Evolutionary conservation across 2,113 vertebrate genomes (phyloP), one percentile per base, ranked within the genome.

Genomic region (Podocnemis expansa): DNA sequence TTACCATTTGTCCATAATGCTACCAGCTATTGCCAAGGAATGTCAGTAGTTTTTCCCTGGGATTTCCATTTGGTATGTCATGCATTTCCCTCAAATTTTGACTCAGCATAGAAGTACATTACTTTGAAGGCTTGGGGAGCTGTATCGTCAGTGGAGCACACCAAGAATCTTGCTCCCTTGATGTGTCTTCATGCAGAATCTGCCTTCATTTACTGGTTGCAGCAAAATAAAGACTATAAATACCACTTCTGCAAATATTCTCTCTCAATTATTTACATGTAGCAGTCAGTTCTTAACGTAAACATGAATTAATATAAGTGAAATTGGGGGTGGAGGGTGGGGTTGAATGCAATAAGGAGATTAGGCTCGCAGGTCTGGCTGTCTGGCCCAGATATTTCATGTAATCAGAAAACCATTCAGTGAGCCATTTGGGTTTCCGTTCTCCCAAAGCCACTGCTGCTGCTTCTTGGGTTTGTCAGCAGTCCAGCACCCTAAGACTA

Each of bases 51-150:
- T 97, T 67, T 96, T 95, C 56, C 75, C 75, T 93, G 84, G 89
- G 94, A 97, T 97, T 96, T 97, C 91, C 93, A 93, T 11, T 60
- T 89, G 96, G 97, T 96, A 97, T 97, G 96, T 94, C 49, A 17
- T 94, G 73, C 70, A 93, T 97, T 97, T 97, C 96, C 96, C 95
- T 94, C 27, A 0, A 80, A 90, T 91, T 89, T 93, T 88, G 82
- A 93, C 88, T 43, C 54, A 9, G 73, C 87, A 67, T 2, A 13
- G 89, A 97, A 89, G 4, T 92, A 96, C 95, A 89, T 84, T 84
- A 85, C 90, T 91, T 49, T 14, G 58, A 52, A 91, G 91, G 84
- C 87, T 1, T 0, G 52, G 63, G 55, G 38, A 94, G 43, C 16
- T 6, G 0, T 8, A 13, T 27, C 80, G 80, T 45, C 63, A 91